Evolutionary conservation across 1,140 invertebrate species (phyloP), one percentile per base, ranked within the genome.

Genomic region (Lycorma delicatula): DNA sequence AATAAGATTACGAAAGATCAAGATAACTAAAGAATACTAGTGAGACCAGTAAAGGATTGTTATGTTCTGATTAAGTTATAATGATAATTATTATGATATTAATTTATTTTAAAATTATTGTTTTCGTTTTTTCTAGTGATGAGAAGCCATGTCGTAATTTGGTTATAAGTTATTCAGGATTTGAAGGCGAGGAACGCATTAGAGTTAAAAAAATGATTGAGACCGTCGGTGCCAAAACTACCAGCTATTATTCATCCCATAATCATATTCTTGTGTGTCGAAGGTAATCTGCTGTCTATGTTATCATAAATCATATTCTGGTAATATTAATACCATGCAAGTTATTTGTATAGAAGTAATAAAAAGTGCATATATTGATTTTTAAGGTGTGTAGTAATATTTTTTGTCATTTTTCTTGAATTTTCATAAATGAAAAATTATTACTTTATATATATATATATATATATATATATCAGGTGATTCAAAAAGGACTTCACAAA

Each of bases 171-270:
- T 75, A 90, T 6, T 86, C 89, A 31, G 93, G 93, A 44, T 97
- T 95, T 73, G 82, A 87, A 60, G 84, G 81, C 9, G 88, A 92
- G 48, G 92, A 97, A 68, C 71, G 90, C 2, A 73, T 77, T 5
- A 78, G 86, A 44, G 75, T 97, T n/a, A 87, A 87, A 66, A 75
- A 77, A 36, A 93, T 96, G 84, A 81, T 95, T n/a, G 79, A 84
- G 56, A 79, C 84, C 44, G 78, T 88, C 16, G 93, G 93, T n/a
- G 92, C 91, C 12, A 88, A 88, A 70, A 85, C 87, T 60, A 81
- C 80, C 1, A 70, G 74, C 18, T 81, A 79, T 65, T 77, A 84
- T 70, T 74, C 77, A 1, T 70, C 70, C 25, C 68, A 75, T 7
- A 81, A 81, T 63, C 75, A 79, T 50, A 69, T 77, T 13, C 67